Percentiles rank a stretch among this genome's conserved stretches.
phyloP scores from a whole-genome alignment of 1,140 invertebrate genomes.

The Drosophila eugracilis region DNA sequence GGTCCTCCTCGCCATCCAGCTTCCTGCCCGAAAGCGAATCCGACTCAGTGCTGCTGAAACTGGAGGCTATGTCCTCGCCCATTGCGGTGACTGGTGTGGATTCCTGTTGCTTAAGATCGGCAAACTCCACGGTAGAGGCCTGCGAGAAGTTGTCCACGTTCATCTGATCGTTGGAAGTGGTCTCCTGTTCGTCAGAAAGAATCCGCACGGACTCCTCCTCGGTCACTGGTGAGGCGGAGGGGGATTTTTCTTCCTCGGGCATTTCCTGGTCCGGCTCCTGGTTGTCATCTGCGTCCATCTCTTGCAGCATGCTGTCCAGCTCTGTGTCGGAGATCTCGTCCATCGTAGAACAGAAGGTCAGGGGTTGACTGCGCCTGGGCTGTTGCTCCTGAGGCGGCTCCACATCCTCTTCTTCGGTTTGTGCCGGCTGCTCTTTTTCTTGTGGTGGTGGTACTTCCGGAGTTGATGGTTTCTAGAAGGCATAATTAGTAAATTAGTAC shows the following conservation, averaged over 20 bases:
- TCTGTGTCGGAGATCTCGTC: slow-evolving; percentile 84
- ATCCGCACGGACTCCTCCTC: slow-evolving; percentile 74
- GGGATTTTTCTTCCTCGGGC: slow-evolving; percentile 21
- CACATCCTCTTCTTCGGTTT: slow-evolving; percentile 7
- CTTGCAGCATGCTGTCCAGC: slow-evolving; percentile 83
- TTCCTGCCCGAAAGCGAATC: slow-evolving; percentile 66
- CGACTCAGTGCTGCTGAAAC: slow-evolving; percentile 67
- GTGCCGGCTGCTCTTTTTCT: neutral
- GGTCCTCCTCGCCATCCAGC: slow-evolving; percentile 46
- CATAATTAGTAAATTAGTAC: neutral
- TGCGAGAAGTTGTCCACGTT: slow-evolving; percentile 84
- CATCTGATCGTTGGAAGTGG: slow-evolving; percentile 63
- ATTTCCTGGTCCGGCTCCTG: slow-evolving; percentile 36
- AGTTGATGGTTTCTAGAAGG: slow-evolving; percentile 1
- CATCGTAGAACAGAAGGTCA: slow-evolving; percentile 84
- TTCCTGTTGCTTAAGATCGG: slow-evolving; percentile 65
- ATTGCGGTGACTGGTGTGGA: slow-evolving; percentile 6
- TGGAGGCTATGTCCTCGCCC: slow-evolving; percentile 57
- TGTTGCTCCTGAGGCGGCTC: slow-evolving; percentile 1
- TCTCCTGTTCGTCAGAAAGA: slow-evolving; percentile 63
- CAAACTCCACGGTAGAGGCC: slow-evolving; percentile 81
- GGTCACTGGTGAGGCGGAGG: slow-evolving; percentile 46
- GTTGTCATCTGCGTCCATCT: slow-evolving; percentile 78
- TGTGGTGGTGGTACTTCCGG: neutral
- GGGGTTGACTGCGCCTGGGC: slow-evolving; percentile 58